Conservation (phyloP, 2,113 vertebrate genomes). For the Apodemus sylvaticus region DNA sequence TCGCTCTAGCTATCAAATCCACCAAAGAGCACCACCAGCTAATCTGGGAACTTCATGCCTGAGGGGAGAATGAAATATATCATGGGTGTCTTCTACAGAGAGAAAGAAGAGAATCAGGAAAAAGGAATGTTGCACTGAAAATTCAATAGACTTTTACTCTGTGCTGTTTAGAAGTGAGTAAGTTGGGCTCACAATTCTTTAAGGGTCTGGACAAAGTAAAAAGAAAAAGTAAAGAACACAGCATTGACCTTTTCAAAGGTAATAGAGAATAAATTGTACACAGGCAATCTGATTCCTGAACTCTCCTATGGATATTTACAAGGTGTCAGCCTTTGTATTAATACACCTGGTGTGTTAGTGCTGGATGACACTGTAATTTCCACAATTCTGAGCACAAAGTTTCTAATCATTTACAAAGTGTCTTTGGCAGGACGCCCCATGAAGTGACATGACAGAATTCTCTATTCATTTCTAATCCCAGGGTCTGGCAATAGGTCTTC, state of each 20-base stretch:
- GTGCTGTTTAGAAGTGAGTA: background rate
- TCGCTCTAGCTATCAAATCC: background rate
- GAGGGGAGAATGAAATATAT: background rate
- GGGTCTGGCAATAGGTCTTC: slow-evolving; percentile 36
- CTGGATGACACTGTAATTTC: background rate
- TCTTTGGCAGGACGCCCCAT: slow-evolving; percentile 36
- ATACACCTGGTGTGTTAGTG: background rate
- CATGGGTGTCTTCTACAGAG: background rate
- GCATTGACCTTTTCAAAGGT: background rate
- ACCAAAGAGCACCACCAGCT: background rate
- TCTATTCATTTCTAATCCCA: background rate
- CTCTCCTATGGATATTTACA: background rate
- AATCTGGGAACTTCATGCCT: background rate
- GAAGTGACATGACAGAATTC: slow-evolving; percentile 58
- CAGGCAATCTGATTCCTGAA: background rate
- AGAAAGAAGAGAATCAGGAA: background rate
- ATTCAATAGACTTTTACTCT: background rate
- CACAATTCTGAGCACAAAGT: slow-evolving; percentile 23
- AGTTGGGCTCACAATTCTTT: background rate
- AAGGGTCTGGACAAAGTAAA: background rate
- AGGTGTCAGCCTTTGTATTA: background rate
- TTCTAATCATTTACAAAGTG: slow-evolving; percentile 27
- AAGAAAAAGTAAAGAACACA: background rate
- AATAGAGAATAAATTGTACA: background rate
- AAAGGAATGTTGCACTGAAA: background rate